A percentile compares a stretch with the other conserved stretches of the same genome.
These are phyloP conservation scores for Aethina tumida DNA, from an alignment of 1,140 invertebrate genomes.

Conservation along the genomic window DNA sequence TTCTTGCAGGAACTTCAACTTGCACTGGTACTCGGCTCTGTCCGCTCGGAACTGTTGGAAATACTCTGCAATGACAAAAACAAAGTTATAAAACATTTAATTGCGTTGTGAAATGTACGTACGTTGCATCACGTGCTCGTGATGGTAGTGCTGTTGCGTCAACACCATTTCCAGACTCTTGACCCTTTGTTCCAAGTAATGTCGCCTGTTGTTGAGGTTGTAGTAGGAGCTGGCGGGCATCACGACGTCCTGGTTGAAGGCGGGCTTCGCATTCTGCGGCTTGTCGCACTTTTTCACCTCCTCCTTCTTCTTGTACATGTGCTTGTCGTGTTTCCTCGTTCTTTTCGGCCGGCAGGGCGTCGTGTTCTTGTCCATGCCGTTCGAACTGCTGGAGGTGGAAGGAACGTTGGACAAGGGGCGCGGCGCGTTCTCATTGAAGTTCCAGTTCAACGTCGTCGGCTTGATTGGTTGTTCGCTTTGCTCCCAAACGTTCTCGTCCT, in stretches of 20 bases:
- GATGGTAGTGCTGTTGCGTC: constrained; percentile 52
- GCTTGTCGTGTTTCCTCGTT: constrained; percentile 29
- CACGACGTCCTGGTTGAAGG: constrained; percentile 22
- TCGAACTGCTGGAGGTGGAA: constrained; percentile 20
- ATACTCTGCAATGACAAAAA: constrained; percentile 38
- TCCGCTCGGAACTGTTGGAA: constrained; percentile 54
- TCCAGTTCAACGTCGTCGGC: constrained; percentile 14
- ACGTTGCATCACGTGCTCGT: constrained; percentile 56
- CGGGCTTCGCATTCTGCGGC: constrained; percentile 9
- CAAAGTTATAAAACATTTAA: background rate
- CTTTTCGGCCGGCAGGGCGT: constrained; percentile 30
- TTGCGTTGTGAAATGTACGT: constrained; percentile 29
- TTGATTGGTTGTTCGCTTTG: constrained; percentile 12
- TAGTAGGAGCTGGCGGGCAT: constrained; percentile 36
- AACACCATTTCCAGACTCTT: constrained; percentile 49
- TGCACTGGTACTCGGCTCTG: constrained; percentile 45
- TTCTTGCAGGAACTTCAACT: constrained; percentile 47
- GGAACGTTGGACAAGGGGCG: constrained; percentile 5
- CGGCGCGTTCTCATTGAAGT: constrained; percentile 6
- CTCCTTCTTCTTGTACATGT: constrained; percentile 24
- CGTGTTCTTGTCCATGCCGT: constrained; percentile 18
- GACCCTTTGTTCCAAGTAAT: constrained; percentile 48
- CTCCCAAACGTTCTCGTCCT: background rate
- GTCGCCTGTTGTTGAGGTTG: constrained; percentile 38
- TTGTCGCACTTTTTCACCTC: constrained; percentile 15